Percentiles rank a stretch among this genome's conserved stretches.
Conservation (phyloP, 2,113 vertebrate genomes). For the Sinosuthora webbiana region DNA sequence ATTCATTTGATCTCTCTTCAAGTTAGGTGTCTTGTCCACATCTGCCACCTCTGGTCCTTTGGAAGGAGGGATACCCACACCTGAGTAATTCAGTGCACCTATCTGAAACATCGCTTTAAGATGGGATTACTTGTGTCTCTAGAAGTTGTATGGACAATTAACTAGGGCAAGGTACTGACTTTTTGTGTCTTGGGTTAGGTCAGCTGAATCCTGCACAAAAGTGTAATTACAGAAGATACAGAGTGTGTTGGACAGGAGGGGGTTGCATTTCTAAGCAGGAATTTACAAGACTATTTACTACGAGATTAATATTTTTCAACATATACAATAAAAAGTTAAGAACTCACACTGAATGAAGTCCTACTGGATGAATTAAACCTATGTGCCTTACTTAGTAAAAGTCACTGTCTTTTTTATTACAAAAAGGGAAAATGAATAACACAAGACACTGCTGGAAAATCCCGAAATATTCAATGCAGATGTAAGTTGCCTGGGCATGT, state of each 20-base stretch:
- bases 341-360: background rate
- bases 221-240: background rate
- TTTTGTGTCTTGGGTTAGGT: background rate
- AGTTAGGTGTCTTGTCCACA: background rate
- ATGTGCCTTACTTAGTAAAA: background rate
- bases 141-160: background rate
- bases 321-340: background rate
- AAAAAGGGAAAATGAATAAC: background rate
- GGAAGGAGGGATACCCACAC: background rate
- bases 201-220: background rate
- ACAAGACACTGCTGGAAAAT: constrained; percentile 1
- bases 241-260: background rate
- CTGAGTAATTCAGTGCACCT: background rate
- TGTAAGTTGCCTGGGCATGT: constrained; percentile 11
- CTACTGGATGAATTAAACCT: background rate
- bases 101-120: background rate
- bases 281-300: background rate
- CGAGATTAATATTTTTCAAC: background rate
- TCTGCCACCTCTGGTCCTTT: background rate
- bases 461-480: background rate
- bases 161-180: background rate
- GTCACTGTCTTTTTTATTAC: background rate
- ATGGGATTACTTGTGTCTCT: background rate
- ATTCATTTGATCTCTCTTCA: background rate
- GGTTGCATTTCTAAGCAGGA: background rate